These are phyloP conservation scores for Gymnodraco acuticeps DNA, from an alignment of 2,797 vertebrate genomes.

Conservation along the genomic window DNA sequence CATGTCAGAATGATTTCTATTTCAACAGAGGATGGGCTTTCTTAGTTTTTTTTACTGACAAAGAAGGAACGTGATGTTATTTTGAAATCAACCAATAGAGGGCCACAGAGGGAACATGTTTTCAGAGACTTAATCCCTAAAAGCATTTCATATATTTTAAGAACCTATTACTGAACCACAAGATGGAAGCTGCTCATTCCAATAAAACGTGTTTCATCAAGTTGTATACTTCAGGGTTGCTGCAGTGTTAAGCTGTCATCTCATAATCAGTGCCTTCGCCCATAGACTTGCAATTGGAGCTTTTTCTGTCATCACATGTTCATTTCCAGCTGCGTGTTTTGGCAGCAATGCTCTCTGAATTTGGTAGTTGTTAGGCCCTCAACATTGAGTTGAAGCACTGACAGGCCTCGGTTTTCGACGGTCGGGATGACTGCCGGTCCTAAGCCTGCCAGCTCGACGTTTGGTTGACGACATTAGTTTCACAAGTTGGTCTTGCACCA, in stretches of 20 bases:
- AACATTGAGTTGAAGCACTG: too few species aligned
- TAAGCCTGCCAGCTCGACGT: too few species aligned
- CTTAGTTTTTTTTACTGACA: background rate
- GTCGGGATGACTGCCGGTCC: too few species aligned
- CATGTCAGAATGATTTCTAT: background rate
- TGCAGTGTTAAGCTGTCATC: background rate
- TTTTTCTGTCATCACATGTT: background rate
- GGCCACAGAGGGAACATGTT: slow-evolving; percentile 8
- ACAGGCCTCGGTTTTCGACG: too few species aligned
- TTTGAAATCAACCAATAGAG: slow-evolving; percentile 33
- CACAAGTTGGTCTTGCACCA: too few species aligned
- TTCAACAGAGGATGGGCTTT: background rate
- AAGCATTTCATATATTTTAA: background rate
- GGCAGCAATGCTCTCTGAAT: background rate
- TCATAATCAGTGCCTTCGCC: background rate
- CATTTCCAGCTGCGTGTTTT: background rate
- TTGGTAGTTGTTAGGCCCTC: too few species aligned
- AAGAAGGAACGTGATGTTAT: background rate
- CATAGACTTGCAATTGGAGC: background rate
- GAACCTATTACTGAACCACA: background rate
- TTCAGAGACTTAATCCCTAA: background rate
- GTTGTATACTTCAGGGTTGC: too few species aligned
- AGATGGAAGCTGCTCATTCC: background rate
- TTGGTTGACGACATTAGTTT: too few species aligned
- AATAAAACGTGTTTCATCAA: too few species aligned